phyloP scores from a whole-genome alignment of 2,113 vertebrate genomes.

The Periophthalmus modestus region DNA sequence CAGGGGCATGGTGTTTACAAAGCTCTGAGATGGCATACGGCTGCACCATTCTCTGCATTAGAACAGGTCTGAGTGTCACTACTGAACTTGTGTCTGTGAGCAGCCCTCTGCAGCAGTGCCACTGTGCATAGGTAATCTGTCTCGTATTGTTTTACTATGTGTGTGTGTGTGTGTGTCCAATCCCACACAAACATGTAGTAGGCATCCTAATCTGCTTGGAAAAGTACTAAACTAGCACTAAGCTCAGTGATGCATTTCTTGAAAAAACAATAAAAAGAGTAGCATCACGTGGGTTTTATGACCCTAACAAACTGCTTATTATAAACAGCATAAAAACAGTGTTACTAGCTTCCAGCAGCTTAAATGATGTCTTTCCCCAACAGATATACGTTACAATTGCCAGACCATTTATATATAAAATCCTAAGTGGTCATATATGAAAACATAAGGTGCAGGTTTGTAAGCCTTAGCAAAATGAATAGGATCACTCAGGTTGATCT shows the following conservation, averaged over 20 bases:
- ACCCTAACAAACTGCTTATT: neutral
- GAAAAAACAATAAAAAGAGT: conserved; percentile 20
- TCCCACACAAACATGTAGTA: conserved; percentile 68
- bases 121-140: conserved; percentile 58
- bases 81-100: conserved; percentile 17
- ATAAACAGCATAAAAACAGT: neutral
- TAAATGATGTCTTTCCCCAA: too few relatives aligned
- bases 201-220: conserved; percentile 72
- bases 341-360: too few relatives aligned
- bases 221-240: conserved; percentile 57
- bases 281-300: conserved; percentile 1
- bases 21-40: conserved; percentile 1
- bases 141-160: conserved; percentile 46
- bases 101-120: conserved; percentile 34
- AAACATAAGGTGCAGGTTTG: conserved; percentile 17
- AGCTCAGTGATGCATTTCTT: conserved; percentile 45
- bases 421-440: neutral
- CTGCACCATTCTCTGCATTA: conserved; percentile 13
- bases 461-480: conserved; percentile 20
- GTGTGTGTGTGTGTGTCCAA: conserved; percentile 59
- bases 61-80: conserved; percentile 9
- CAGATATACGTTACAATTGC: too few relatives aligned
- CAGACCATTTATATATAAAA: neutral
- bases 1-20: conserved; percentile 27
- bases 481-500: conserved; percentile 43